Base-by-base conservation (phyloP, 2,113 vertebrate genomes). In the Grallaria varia region DNA sequence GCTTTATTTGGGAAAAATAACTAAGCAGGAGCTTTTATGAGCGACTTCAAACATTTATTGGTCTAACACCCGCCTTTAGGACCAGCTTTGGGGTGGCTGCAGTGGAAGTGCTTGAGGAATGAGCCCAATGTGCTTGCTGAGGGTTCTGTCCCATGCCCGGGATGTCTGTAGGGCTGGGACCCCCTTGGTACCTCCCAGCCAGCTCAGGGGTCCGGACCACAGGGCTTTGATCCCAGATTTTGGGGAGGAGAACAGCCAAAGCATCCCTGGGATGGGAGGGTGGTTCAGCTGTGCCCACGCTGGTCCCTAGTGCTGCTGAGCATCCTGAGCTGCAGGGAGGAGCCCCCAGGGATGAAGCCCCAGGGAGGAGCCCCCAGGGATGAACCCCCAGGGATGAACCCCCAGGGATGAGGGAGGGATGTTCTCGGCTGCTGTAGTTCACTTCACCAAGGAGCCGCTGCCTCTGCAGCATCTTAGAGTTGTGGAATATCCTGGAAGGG, bases 1-100 rank as follows among this genome's bases (percentile, higher is more conserved):
- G 44, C 79, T 92, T 91, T 72, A 91, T 89, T 93, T 97, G 90
- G 82, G 92, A 96, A 95, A 95, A 91, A 33, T 59, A 72, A 87
- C 84, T n/a, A 20, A 84, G 89, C 0, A 50, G 92, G 90, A 80
- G 14, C 68, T 79, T 94, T 85, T 83, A 62, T 75, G 75, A 74
- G 55, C 1, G 17, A 84, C 53, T 75, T 90, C 81, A 55, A 30
- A 66, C 83, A 2, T 72, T 91, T 81, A 77, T 77, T 66, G 72
- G 68, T 91, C 90, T 71, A 5, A 39, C 37, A 39, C 47, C 75
- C 71, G 3, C 74, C 83, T 53, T 49, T 7, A 73, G 83, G 80
- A 71, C 33, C 0, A 30, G 23, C 18, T 73, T 56, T 20, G 83
- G 87, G 80, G 45, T 6, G 1, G 79, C 76, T 2, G 7, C 73